Percentiles rank a stretch among this genome's conserved stretches.
These are phyloP conservation scores for Isaurus tuberculatus DNA, from an alignment of 92 coral and sea anemone genomes.

Conservation along the genomic window DNA sequence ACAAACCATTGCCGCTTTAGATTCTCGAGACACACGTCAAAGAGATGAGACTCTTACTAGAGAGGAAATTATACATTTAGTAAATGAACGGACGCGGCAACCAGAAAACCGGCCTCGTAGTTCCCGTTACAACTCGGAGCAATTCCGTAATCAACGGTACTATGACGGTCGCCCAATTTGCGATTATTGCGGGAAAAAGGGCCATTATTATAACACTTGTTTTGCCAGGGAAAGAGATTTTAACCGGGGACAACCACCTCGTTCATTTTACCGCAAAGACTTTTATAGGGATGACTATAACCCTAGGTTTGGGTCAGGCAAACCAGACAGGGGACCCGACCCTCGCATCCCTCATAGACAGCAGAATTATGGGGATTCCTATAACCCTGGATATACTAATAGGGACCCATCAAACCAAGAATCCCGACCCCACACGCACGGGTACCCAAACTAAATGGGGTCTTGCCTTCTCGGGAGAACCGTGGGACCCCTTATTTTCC, in stretches of 20 bases:
- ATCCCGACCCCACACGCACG: background rate
- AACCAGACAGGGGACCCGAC: background rate
- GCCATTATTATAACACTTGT: background rate
- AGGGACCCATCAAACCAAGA: background rate
- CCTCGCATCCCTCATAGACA: background rate
- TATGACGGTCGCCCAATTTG: slow-evolving; percentile 24
- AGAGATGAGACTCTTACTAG: background rate
- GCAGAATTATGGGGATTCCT: background rate
- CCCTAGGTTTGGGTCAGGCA: no score
- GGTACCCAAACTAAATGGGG: slow-evolving; percentile 25
- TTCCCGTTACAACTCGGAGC: background rate
- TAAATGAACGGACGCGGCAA: background rate
- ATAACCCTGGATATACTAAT: background rate
- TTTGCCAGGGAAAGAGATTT: background rate
- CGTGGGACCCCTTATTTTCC: slow-evolving; percentile 28
- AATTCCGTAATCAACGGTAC: slow-evolving; percentile 1
- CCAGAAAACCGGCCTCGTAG: background rate
- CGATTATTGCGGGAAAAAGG: slow-evolving; percentile 8
- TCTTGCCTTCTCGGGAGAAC: slow-evolving; percentile 33
- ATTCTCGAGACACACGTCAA: background rate
- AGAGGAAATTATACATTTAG: background rate
- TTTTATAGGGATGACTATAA: no score
- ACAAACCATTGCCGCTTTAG: slow-evolving; percentile 1
- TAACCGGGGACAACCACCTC: no score
- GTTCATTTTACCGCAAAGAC: no score